These are phyloP conservation scores for Tympanoctomys barrerae DNA, from an alignment of 2,797 vertebrate genomes.

Conservation along the genomic window DNA sequence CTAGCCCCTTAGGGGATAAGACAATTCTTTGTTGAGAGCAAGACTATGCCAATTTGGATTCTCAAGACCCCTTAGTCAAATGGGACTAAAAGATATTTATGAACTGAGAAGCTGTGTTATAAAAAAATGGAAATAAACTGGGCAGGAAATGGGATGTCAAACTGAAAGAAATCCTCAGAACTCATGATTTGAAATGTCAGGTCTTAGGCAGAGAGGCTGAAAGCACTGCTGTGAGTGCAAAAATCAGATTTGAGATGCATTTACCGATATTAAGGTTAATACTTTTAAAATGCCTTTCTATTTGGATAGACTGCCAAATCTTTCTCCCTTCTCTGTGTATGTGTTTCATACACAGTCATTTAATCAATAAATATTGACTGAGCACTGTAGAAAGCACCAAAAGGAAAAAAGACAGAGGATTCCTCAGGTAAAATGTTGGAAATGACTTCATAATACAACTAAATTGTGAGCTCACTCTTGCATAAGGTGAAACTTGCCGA, in stretches of 20 bases:
- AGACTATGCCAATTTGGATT: neutral
- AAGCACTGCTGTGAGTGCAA: neutral
- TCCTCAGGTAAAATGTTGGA: neutral
- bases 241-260: neutral
- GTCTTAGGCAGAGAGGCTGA: neutral
- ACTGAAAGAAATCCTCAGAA: neutral
- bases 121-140: neutral
- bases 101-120: neutral
- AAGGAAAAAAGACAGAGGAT: slow-evolving; percentile 31
- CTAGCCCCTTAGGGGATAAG: no score
- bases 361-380: slow-evolving; percentile 20
- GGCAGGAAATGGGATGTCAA: neutral
- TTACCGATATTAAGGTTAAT: neutral
- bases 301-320: neutral
- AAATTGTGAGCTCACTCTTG: neutral
- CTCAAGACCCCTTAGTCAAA: neutral
- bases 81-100: neutral
- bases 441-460: slow-evolving; percentile 10
- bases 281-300: neutral
- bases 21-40: neutral
- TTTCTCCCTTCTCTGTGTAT: neutral
- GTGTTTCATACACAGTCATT: slow-evolving; percentile 6
- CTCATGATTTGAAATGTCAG: neutral
- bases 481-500: neutral
- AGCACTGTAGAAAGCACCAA: neutral